Percentiles rank a stretch among this genome's conserved stretches.
Conservation (phyloP, 2,888 invertebrate genomes). For the Camponotus fellah region DNA sequence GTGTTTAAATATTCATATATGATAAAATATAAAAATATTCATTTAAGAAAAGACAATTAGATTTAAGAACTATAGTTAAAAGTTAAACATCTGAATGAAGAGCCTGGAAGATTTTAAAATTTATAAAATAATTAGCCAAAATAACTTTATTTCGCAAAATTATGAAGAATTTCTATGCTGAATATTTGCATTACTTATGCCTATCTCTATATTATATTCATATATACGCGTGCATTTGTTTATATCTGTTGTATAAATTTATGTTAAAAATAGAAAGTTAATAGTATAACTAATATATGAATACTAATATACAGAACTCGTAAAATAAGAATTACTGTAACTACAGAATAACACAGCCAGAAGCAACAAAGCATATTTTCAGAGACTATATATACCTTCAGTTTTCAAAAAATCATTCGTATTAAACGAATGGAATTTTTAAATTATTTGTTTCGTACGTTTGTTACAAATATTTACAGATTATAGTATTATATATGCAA, state of each 20-base stretch:
- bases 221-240: neutral
- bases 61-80: neutral
- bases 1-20: too few species aligned
- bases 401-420: neutral
- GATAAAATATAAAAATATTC: too few species aligned
- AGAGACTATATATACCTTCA: neutral
- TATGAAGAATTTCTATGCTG: constrained; percentile 1
- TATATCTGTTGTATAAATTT: neutral
- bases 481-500: neutral
- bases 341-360: constrained; percentile 10
- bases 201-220: neutral
- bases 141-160: constrained; percentile 25
- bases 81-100: neutral
- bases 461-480: constrained; percentile 1
- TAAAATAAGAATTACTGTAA: constrained; percentile 1
- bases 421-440: neutral
- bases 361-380: neutral
- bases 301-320: neutral
- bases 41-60: neutral
- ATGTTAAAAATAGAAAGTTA: constrained; percentile 1
- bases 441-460: neutral
- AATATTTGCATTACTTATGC: neutral
- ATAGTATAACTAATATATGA: neutral
- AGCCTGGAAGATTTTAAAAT: neutral
- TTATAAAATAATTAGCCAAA: constrained; percentile 13